phyloP scores from a whole-genome alignment of 1,140 invertebrate genomes.

The Hycleus phaleratus region DNA sequence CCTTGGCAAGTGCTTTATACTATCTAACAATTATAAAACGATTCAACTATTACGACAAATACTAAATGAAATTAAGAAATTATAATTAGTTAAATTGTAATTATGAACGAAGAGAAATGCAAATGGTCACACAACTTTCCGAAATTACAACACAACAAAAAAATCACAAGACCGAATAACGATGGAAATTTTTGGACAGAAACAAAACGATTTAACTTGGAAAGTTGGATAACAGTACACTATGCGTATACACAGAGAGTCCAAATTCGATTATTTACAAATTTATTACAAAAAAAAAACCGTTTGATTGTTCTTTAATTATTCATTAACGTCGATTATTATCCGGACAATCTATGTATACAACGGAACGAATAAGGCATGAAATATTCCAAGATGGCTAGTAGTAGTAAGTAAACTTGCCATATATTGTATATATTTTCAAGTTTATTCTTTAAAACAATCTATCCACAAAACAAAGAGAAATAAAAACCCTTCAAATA shows the following conservation, averaged over 20 bases:
- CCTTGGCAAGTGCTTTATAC: conserved; percentile 14
- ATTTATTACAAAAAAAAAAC: no score
- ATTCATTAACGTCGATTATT: conserved; percentile 1
- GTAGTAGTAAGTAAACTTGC: conserved; percentile 12
- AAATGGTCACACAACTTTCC: conserved; percentile 13
- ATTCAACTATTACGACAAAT: conserved; percentile 14
- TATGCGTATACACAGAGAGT: conserved; percentile 9
- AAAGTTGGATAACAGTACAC: conserved; percentile 6
- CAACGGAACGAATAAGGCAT: conserved; percentile 9
- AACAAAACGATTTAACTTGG: not conserved
- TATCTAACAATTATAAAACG: conserved; percentile 13
- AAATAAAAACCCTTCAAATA: no score
- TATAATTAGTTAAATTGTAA: no score
- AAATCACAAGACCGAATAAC: conserved; percentile 1
- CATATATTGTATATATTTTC: conserved; percentile 14
- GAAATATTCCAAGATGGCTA: conserved; percentile 9
- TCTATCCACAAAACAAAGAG: no score
- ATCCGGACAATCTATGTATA: conserved; percentile 8
- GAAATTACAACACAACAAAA: conserved; percentile 9
- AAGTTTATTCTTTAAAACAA: not conserved
- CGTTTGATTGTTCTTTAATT: not conserved
- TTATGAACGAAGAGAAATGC: not conserved
- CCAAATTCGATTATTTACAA: not conserved
- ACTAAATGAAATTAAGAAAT: conserved; percentile 9
- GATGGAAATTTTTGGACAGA: not conserved